These are phyloP conservation scores for Antennarius striatus DNA, from an alignment of 2,113 vertebrate species.

Conservation along the genomic window DNA sequence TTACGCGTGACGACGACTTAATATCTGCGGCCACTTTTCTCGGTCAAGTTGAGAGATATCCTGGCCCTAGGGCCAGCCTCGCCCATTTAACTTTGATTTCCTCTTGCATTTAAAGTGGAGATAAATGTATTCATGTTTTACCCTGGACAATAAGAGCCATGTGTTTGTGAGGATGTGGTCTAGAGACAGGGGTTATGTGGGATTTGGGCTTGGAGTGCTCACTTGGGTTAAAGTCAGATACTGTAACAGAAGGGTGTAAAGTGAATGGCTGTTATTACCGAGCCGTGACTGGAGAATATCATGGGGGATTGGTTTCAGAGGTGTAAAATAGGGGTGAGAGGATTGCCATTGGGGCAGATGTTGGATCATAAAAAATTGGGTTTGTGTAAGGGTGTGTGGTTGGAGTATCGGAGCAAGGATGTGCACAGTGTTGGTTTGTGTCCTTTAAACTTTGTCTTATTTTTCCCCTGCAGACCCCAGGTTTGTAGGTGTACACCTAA, in stretches of 20 bases:
- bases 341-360: conserved; percentile 35
- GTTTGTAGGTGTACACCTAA: conserved; percentile 89
- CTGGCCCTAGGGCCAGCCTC: conserved; percentile 20
- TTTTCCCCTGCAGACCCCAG: conserved; percentile 85
- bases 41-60: conserved; percentile 8
- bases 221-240: conserved; percentile 55
- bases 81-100: conserved; percentile 58
- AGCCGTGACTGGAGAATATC: conserved; percentile 55
- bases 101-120: conserved; percentile 36
- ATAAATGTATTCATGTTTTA: conserved; percentile 55
- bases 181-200: conserved; percentile 54
- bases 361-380: conserved; percentile 47
- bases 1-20: conserved; percentile 47
- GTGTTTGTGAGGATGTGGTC: conserved; percentile 66
- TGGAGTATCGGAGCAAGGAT: not conserved
- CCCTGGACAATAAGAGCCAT: conserved; percentile 57
- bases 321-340: conserved; percentile 55
- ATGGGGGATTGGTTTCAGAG: conserved; percentile 44
- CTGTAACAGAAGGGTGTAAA: conserved; percentile 55
- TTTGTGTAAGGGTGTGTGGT: conserved; percentile 19
- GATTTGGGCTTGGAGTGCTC: conserved; percentile 56
- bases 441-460: not conserved
- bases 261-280: conserved; percentile 47
- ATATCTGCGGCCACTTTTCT: conserved; percentile 35
- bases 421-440: not conserved